phyloP scores from a whole-genome alignment of 2,888 invertebrate species.

The Eulithis prunata region DNA sequence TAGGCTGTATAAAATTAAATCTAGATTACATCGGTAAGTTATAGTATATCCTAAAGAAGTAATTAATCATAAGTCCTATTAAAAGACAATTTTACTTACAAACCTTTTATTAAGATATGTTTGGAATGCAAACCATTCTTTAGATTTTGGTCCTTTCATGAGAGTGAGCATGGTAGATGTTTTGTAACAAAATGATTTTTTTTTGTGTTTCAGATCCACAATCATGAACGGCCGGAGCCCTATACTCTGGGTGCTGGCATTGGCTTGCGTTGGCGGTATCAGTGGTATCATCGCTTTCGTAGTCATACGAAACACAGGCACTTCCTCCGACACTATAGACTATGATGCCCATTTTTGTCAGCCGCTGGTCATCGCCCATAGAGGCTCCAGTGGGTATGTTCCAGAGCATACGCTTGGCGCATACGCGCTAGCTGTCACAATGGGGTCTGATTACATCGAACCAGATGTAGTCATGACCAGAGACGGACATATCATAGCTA shows the following conservation, averaged over 20 bases:
- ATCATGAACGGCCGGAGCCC: constrained; percentile 23
- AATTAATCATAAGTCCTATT: no score
- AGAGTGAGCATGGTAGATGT: no score
- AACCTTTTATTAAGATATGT: no score
- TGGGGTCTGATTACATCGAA: constrained; percentile 77
- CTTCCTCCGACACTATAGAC: constrained; percentile 35
- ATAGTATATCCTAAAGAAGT: no score
- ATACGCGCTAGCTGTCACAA: constrained; percentile 72
- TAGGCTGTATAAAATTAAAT: no score
- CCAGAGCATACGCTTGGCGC: constrained; percentile 77
- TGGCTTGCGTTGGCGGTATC: constrained; percentile 39
- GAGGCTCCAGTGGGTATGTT: constrained; percentile 75
- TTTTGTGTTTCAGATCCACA: constrained; percentile 10
- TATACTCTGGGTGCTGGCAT: constrained; percentile 42
- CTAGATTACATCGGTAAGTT: no score
- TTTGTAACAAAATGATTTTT: no score
- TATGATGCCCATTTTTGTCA: constrained; percentile 61
- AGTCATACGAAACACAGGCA: constrained; percentile 38
- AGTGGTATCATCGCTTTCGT: constrained; percentile 43
- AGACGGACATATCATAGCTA: constrained; percentile 70
- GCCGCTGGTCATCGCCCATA: constrained; percentile 70
- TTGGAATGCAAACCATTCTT: no score
- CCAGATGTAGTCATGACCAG: constrained; percentile 76
- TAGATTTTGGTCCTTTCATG: no score
- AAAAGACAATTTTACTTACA: no score